Evolutionary conservation across 2,888 invertebrate species (phyloP).

Genomic region (Mesopsocus fuscifrons): DNA sequence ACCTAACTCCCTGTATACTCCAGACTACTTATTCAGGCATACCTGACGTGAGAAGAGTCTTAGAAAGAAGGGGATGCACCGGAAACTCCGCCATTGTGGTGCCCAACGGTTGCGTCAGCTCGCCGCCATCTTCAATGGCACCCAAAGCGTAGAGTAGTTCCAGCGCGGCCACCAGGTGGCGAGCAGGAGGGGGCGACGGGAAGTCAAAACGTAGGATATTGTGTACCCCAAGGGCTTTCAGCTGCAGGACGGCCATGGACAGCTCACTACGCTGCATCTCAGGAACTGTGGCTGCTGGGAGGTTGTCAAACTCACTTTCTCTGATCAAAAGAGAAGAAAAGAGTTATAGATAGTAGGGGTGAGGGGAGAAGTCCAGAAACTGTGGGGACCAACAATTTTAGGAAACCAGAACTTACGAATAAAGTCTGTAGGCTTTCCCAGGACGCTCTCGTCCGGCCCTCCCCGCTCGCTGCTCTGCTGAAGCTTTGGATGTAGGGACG

Average conservation of each 20-base stretch:
- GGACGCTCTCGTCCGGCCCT: constrained; percentile 68
- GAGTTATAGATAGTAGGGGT: too few relatives aligned
- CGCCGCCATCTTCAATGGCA: constrained; percentile 58
- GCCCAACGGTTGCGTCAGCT: constrained; percentile 60
- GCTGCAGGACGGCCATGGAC: constrained; percentile 61
- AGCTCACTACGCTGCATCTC: constrained; percentile 87
- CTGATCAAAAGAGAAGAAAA: constrained; percentile 26
- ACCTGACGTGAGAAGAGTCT: constrained; percentile 63
- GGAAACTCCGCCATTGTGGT: constrained; percentile 82
- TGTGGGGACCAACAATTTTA: too few relatives aligned
- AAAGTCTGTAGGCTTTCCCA: constrained; percentile 65
- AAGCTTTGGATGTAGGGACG: constrained; percentile 67
- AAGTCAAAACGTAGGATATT: constrained; percentile 84
- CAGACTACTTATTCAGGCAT: too few relatives aligned
- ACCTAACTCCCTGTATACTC: too few relatives aligned
- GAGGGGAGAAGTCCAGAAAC: too few relatives aligned
- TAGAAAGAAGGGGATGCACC: constrained; percentile 66
- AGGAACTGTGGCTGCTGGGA: constrained; percentile 58
- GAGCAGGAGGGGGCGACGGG: constrained; percentile 80
- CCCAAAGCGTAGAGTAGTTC: constrained; percentile 74
- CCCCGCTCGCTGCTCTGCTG: constrained; percentile 82
- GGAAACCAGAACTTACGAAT: constrained; percentile 4
- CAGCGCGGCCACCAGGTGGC: constrained; percentile 62
- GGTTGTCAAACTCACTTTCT: constrained; percentile 51
- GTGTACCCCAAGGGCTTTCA: constrained; percentile 87